These are phyloP conservation scores for Macaria liturata DNA, from an alignment of 2,888 invertebrate genomes.

Conservation along the genomic window DNA sequence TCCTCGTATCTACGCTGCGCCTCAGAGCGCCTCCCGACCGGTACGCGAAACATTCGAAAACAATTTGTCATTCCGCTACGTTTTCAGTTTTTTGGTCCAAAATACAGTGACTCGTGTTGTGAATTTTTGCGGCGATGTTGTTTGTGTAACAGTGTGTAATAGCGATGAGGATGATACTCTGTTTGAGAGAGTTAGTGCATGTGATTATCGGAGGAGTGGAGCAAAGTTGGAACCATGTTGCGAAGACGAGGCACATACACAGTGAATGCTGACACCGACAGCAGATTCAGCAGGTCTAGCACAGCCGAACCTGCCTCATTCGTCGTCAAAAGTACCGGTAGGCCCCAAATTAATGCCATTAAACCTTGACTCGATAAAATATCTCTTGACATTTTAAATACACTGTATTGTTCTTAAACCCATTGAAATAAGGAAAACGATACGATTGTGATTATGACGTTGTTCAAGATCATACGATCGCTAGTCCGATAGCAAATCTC, in stretches of 20 bases:
- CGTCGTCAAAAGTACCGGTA: constrained; percentile 60
- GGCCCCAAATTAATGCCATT: constrained; percentile 21
- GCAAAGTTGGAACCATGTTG: constrained; percentile 58
- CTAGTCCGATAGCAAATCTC: too few relatives aligned
- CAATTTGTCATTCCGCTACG: constrained; percentile 45
- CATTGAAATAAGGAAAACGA: not conserved
- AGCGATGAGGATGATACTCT: constrained; percentile 32
- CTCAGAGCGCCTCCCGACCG: constrained; percentile 48
- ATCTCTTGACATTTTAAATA: constrained; percentile 1
- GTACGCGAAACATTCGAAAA: constrained; percentile 57
- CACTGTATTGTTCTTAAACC: constrained; percentile 17
- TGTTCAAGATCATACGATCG: too few relatives aligned
- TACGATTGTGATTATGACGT: too few relatives aligned
- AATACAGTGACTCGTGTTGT: constrained; percentile 38
- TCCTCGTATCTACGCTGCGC: constrained; percentile 52
- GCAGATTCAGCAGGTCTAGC: constrained; percentile 51
- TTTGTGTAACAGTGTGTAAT: constrained; percentile 24
- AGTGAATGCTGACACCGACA: constrained; percentile 65
- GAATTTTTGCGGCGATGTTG: constrained; percentile 26
- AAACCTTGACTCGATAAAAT: not conserved
- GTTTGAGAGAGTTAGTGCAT: constrained; percentile 16
- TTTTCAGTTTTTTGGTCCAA: constrained; percentile 26
- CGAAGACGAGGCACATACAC: constrained; percentile 75
- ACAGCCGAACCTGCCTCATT: constrained; percentile 46
- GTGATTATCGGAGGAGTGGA: constrained; percentile 33